Percentiles rank a stretch among this genome's conserved stretches.
Conservation (phyloP, 2,113 vertebrate genomes). For the Hoplias malabaricus region DNA sequence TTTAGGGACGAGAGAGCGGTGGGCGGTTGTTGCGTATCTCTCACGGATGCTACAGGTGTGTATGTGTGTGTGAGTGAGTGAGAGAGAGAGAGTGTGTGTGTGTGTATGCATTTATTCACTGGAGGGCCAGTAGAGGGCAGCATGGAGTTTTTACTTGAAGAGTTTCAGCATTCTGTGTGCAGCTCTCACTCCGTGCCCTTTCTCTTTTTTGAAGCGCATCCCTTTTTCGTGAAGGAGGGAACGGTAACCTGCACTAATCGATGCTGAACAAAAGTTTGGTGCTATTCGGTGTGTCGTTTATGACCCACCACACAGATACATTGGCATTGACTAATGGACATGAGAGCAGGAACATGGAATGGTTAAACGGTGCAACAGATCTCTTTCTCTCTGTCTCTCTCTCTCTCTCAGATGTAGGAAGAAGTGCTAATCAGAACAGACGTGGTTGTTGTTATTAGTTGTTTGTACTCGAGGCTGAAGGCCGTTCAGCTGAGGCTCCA, state of each 20-base stretch:
- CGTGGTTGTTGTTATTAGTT: neutral
- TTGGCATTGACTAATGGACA: conserved; percentile 45
- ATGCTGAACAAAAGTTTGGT: conserved; percentile 73
- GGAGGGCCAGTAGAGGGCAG: conserved; percentile 48
- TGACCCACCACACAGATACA: conserved; percentile 51
- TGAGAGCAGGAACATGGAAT: conserved; percentile 25
- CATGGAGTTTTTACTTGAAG: conserved; percentile 26
- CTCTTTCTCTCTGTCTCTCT: conserved; percentile 23
- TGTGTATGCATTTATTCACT: neutral
- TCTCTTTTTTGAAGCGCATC: conserved; percentile 54
- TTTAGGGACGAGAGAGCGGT: conserved; percentile 47
- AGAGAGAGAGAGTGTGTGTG: no score
- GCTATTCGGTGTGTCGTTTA: conserved; percentile 62
- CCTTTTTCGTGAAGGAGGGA: conserved; percentile 46
- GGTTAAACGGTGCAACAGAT: conserved; percentile 43
- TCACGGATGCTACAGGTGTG: neutral
- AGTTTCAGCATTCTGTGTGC: conserved; percentile 26
- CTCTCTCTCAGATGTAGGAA: neutral
- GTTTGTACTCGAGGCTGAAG: neutral
- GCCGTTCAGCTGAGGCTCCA: neutral
- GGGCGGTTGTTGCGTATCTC: neutral
- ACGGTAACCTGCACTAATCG: conserved; percentile 75
- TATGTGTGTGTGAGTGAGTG: neutral
- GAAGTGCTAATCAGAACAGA: conserved; percentile 27
- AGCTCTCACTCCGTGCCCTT: conserved; percentile 39